Conservation (phyloP, 1,140 invertebrate species). For the Ooceraea biroi region DNA sequence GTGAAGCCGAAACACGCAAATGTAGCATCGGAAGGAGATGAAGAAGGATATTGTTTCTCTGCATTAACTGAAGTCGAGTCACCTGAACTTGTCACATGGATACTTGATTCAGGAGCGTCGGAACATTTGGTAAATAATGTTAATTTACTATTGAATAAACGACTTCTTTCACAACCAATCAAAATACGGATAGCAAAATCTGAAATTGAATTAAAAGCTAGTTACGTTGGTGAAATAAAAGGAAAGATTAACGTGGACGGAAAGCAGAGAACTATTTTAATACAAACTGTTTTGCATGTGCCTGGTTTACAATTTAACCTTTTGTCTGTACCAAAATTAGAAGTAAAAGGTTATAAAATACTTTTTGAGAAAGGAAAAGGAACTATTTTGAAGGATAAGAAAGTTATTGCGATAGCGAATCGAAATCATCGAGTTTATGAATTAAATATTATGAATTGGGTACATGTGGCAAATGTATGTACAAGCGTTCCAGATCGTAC, state of each 20-base stretch:
- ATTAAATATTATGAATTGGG: too few species aligned
- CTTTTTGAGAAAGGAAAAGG: not conserved
- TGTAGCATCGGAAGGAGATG: not conserved
- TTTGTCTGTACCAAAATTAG: not conserved
- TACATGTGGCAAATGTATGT: not conserved
- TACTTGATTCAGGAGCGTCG: not conserved
- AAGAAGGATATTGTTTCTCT: not conserved
- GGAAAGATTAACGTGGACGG: not conserved
- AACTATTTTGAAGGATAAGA: not conserved
- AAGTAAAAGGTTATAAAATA: not conserved
- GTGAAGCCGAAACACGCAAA: slow-evolving; percentile 4
- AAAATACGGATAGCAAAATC: not conserved
- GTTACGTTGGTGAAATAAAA: not conserved
- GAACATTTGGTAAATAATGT: not conserved
- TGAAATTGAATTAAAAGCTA: not conserved
- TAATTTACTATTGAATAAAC: not conserved
- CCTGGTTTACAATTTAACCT: not conserved
- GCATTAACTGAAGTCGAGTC: not conserved
- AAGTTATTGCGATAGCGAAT: not conserved
- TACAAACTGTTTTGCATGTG: not conserved
- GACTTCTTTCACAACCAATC: not conserved
- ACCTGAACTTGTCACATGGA: not conserved
- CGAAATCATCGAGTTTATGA: not conserved
- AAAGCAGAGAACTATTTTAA: not conserved
- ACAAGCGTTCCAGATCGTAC: not conserved